These are phyloP conservation scores for Brachyhypopomus occidentalis DNA, from an alignment of 2,113 vertebrate species.

Conservation along the genomic window DNA sequence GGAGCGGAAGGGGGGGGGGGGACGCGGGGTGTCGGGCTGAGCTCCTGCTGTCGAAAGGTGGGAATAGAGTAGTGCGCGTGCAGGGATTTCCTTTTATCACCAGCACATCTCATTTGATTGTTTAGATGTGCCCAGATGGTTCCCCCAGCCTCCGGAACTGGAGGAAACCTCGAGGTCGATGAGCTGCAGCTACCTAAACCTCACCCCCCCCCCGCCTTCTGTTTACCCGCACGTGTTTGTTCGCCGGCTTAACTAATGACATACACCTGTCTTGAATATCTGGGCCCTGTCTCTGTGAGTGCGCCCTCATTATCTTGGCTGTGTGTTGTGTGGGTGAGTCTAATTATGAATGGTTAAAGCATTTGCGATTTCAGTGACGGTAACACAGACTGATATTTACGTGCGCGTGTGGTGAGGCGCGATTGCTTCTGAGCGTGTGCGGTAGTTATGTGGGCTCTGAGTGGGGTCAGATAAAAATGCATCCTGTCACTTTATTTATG, in stretches of 20 bases:
- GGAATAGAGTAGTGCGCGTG: slow-evolving; percentile 43
- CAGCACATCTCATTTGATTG: slow-evolving; percentile 41
- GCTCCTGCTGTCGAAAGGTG: slow-evolving; percentile 38
- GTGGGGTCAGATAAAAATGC: slow-evolving; percentile 47
- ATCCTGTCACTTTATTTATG: slow-evolving; percentile 34
- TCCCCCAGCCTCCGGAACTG: slow-evolving; percentile 8
- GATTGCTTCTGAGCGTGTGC: not conserved
- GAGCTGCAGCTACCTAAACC: not conserved
- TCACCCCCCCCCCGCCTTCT: not conserved
- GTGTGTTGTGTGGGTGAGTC: not conserved
- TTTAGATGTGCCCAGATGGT: slow-evolving; percentile 43
- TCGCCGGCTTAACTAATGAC: not conserved
- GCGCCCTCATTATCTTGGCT: no score
- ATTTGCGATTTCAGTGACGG: slow-evolving; percentile 2
- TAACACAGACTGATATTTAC: not conserved
- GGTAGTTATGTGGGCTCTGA: slow-evolving; percentile 26
- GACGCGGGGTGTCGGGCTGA: slow-evolving; percentile 36
- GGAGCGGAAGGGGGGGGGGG: no score
- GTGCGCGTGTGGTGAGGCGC: not conserved
- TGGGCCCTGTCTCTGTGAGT: not conserved
- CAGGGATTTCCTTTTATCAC: slow-evolving; percentile 38
- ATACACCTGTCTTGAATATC: slow-evolving; percentile 24
- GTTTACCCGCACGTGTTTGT: not conserved
- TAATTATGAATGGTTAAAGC: not conserved
- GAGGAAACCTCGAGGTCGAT: not conserved